phyloP scores from a whole-genome alignment of 2,797 vertebrate species.

The Helarctos malayanus region DNA sequence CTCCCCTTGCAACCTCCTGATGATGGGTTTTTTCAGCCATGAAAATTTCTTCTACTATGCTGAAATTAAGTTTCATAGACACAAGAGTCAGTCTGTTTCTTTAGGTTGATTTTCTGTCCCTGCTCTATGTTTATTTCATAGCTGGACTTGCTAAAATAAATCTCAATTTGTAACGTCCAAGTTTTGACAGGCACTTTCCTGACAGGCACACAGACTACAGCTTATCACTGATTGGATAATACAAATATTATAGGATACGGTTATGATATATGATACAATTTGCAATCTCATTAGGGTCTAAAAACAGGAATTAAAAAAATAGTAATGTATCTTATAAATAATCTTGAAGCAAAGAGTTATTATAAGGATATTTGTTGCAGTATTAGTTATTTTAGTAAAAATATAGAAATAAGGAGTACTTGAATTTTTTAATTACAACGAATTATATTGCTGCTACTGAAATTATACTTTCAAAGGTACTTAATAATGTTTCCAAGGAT shows the following conservation, averaged over 20 bases:
- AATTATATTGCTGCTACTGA: slow-evolving; percentile 16
- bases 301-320: not conserved
- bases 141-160: not conserved
- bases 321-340: not conserved
- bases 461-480: slow-evolving; percentile 46
- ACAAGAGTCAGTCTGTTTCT: not conserved
- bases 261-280: not conserved
- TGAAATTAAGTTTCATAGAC: not conserved
- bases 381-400: not conserved
- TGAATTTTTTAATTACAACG: not conserved
- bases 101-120: not conserved
- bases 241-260: not conserved
- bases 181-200: not conserved
- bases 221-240: not conserved
- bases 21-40: fast-evolving
- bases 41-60: fast-evolving
- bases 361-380: not conserved
- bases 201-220: not conserved
- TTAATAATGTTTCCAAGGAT: slow-evolving; percentile 15
- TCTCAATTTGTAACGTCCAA: not conserved
- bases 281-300: not conserved
- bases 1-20: not conserved
- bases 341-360: not conserved
- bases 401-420: not conserved
- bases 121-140: not conserved